Percentiles rank a stretch among this genome's conserved stretches.
phyloP scores from a whole-genome alignment of 2,797 vertebrate genomes.

The Schizopygopsis pylzovi region DNA sequence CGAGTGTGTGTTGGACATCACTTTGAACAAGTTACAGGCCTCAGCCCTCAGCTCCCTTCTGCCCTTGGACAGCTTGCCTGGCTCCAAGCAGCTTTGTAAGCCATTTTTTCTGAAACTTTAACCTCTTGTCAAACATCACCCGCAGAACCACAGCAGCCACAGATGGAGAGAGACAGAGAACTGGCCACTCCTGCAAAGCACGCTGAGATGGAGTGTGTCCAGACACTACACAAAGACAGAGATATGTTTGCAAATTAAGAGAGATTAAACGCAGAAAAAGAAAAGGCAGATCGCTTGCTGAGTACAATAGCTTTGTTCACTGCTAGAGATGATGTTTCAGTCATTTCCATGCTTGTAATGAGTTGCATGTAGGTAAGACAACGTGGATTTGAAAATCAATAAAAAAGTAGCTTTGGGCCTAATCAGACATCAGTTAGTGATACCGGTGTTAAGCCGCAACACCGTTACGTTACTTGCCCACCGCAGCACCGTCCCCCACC shows the following conservation, averaged over 20 bases:
- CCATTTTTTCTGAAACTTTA: constrained; percentile 71
- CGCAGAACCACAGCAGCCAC: constrained; percentile 65
- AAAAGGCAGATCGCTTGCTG: constrained; percentile 5
- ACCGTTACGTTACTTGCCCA: no score
- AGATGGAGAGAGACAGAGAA: constrained; percentile 59
- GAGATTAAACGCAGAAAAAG: constrained; percentile 16
- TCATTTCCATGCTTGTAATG: background rate
- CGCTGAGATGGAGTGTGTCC: constrained; percentile 55
- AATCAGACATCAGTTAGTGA: no score
- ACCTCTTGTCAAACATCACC: constrained; percentile 75
- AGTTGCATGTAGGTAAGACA: constrained; percentile 3
- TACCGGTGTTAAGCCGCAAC: no score
- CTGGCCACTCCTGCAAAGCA: constrained; percentile 62
- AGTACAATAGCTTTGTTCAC: constrained; percentile 22
- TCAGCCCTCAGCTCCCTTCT: constrained; percentile 64
- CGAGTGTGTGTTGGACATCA: constrained; percentile 61
- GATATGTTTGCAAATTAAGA: constrained; percentile 48
- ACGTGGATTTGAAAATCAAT: background rate
- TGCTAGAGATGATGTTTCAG: constrained; percentile 15
- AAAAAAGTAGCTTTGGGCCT: no score
- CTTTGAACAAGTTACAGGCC: constrained; percentile 73
- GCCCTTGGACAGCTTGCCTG: constrained; percentile 70
- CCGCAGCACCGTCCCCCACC: no score
- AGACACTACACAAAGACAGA: constrained; percentile 56
- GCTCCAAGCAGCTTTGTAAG: constrained; percentile 74